phyloP scores from a whole-genome alignment of 2,113 vertebrate genomes.

The rat (Rattus norvegicus) region DNA sequence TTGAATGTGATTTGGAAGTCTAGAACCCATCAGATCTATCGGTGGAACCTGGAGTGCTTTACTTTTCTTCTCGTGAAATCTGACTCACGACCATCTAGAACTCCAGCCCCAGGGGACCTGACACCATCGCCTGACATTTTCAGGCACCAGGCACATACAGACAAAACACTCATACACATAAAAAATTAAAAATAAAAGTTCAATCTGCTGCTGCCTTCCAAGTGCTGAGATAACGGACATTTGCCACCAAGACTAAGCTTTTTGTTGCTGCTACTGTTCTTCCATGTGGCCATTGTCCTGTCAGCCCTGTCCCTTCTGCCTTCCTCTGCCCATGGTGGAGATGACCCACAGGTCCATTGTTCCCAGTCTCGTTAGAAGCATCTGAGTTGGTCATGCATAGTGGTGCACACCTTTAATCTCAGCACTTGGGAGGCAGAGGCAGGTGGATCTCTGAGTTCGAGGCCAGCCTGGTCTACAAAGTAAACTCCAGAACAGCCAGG shows the following conservation, averaged over 20 bases:
- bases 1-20: not conserved
- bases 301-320: not conserved
- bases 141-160: not conserved
- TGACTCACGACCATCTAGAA: not conserved
- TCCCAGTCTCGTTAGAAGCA: not conserved
- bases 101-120: not conserved
- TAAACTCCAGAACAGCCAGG: not conserved
- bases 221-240: not conserved
- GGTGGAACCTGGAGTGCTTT: not conserved
- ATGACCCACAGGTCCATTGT: not conserved
- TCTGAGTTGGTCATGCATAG: not conserved
- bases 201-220: not conserved
- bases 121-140: not conserved
- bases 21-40: not conserved
- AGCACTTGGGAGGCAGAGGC: not conserved
- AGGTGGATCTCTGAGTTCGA: not conserved
- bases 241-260: not conserved
- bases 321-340: not conserved
- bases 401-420: not conserved
- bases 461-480: not conserved
- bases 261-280: not conserved
- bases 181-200: not conserved
- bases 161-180: not conserved
- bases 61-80: no score
- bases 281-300: not conserved